Evolutionary conservation across 2,888 invertebrate species (phyloP), one percentile per base, ranked within the genome.

Genomic region (Leucophenga montana): DNA sequence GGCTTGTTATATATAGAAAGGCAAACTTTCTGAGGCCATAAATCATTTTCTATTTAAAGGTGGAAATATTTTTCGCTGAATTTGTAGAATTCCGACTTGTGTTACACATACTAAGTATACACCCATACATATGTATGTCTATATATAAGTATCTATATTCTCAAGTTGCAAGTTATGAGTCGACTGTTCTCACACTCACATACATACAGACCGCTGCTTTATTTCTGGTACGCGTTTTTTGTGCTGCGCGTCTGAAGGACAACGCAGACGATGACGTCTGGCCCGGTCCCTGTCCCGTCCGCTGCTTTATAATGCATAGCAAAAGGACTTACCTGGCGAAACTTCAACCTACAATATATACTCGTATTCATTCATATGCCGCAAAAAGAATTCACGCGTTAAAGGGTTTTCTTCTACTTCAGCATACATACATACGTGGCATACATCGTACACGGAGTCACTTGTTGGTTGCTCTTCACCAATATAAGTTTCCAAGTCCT

Each of bases 21-120:
- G 39, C 78, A 81, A 81, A 80, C 77, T 56, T 83, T 84, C 77
- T 84, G 75, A 76, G 82, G 81, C 81, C 84, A 81, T 81, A 81
- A 81, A 81, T 81, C 81, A 81, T 81, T 84, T 84, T 73, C 73
- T 59, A 75, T 81, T 84, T 80, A 78, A 83, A 81, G 81, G 81
- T 83, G 82, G 73, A 81, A 81, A 84, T 83, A 81, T 78, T 81
- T 81, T 81, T 83, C 84, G 81, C 81, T 81, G 81, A 81, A 84
- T 81, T 83, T 78, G 81, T 81, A 84, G 78, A 84, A 81, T 74
- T 83, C 62, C 59, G 59, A 59, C 33, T 59, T 59, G 59, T 14
- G 16, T 59, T 59, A 33, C 59, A 33, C 13, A 59, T 3, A 16
- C 14, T 31, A 33, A 14, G 33, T 9, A 59, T 11, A 27, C 3